These are phyloP conservation scores for Hermatobates lingyangjiaoensis DNA, from an alignment of 1,140 invertebrate species.

Conservation along the genomic window DNA sequence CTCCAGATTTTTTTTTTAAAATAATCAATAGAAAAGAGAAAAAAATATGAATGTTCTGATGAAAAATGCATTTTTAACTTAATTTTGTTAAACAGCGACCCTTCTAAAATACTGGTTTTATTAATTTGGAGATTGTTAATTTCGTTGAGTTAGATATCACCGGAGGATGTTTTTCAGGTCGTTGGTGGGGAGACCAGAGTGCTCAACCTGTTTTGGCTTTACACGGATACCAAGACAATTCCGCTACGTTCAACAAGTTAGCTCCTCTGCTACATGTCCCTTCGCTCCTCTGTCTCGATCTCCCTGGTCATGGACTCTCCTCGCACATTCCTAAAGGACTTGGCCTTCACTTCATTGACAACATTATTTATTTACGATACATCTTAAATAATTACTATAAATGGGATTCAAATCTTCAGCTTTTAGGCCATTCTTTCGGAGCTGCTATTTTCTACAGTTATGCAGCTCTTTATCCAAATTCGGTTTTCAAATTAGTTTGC, in stretches of 20 bases:
- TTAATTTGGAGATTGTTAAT: too few species aligned
- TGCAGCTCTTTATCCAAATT: constrained; percentile 49
- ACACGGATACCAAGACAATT: constrained; percentile 78
- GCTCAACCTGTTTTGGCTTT: constrained; percentile 53
- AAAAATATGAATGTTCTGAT: too few species aligned
- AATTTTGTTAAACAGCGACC: too few species aligned
- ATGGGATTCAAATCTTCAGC: constrained; percentile 47
- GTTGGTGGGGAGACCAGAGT: constrained; percentile 54
- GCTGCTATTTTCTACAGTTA: constrained; percentile 60
- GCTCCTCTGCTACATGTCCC: constrained; percentile 45
- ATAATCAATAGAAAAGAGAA: too few species aligned
- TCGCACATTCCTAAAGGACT: constrained; percentile 48
- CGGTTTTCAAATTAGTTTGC: constrained; percentile 45
- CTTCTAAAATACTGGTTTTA: too few species aligned
- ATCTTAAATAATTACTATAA: constrained; percentile 51
- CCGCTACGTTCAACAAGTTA: constrained; percentile 62
- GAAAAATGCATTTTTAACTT: too few species aligned
- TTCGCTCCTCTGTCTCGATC: constrained; percentile 42
- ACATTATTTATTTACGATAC: constrained; percentile 5
- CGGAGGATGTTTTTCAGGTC: constrained; percentile 37
- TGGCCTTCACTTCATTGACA: constrained; percentile 36
- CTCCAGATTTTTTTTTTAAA: too few species aligned
- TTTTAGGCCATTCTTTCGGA: constrained; percentile 63
- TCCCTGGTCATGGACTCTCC: constrained; percentile 68
- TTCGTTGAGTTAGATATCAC: too few species aligned